Conservation (phyloP, 2,797 vertebrate genomes). For the Arrhamphus sclerolepis region DNA sequence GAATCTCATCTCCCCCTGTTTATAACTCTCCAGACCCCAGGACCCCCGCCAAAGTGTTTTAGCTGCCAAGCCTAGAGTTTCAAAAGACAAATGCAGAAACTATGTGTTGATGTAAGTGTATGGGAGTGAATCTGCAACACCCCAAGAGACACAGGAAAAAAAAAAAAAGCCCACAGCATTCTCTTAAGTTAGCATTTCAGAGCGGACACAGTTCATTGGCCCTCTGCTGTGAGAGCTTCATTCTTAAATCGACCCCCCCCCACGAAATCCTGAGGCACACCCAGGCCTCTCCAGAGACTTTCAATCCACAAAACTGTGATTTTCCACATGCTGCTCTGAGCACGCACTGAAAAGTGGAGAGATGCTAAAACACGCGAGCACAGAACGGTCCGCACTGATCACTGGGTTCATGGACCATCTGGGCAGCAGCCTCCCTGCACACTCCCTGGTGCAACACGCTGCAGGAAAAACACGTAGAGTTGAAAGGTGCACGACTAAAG, state of each 20-base stretch:
- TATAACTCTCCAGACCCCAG: constrained; percentile 79
- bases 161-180: constrained; percentile 22
- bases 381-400: constrained; percentile 46
- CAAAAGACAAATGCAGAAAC: constrained; percentile 78
- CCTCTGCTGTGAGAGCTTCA: constrained; percentile 45
- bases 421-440: constrained; percentile 59
- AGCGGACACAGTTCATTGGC: constrained; percentile 34
- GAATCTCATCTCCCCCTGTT: constrained; percentile 68
- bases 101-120: constrained; percentile 80
- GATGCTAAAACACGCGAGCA: constrained; percentile 63
- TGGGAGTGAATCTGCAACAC: constrained; percentile 62
- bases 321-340: constrained; percentile 61
- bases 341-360: constrained; percentile 47
- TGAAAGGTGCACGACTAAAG: constrained; percentile 60
- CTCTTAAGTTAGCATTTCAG: constrained; percentile 66
- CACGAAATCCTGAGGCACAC: constrained; percentile 36
- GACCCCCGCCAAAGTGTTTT: constrained; percentile 66
- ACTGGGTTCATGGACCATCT: constrained; percentile 70
- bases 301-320: constrained; percentile 60
- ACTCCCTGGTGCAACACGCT: constrained; percentile 36
- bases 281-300: constrained; percentile 40
- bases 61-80: constrained; percentile 66
- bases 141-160: constrained; percentile 35
- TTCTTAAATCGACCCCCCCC: constrained; percentile 32
- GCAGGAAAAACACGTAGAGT: constrained; percentile 43